Evolutionary conservation across 2,888 invertebrate genomes (phyloP), one percentile per base, ranked within the genome.

Genomic region (Eulithis prunata): DNA sequence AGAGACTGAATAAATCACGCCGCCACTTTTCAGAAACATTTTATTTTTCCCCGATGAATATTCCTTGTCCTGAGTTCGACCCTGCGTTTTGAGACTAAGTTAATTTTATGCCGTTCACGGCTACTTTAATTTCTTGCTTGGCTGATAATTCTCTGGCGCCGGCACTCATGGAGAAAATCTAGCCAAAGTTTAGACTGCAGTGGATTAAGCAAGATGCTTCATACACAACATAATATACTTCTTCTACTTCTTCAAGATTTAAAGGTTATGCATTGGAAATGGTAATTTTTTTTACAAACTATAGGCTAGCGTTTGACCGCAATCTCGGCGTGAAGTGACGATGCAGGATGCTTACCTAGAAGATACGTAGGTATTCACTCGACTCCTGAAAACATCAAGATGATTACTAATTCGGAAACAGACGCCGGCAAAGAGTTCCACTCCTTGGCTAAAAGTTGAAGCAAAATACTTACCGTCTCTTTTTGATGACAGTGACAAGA

Each of bases 61-160:
- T 21, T 43, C 11, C 28, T 56, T 52, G 32, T 43, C 21, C 43
- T 52, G 32, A 67, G 14, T 73, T 36, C 71, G 52, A 57, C 69
- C 69, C 71, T 67, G 70, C 21, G 58, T 47, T 57, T n/a, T 74
- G 77, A 78, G 87, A 82, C 87, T 90, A 86, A 86, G 86, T 89
- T 90, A 91, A 90, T 91, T 88, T 89, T 87, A 90, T 89, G 87
- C 89, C 81, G 83, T 88, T 90, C 89, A 90, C 89, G 89, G 87
- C 82, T 86, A 88, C 88, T 90, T 91, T 87, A 90, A 91, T 90
- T 89, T 87, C 86, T 84, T 85, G 88, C 87, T 85, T 75, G 82
- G 84, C 77, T 87, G 87, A 90, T 90, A 90, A 90, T 90, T 89
- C 86, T 84, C 88, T 88, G 85, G 87, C 86, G 80, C 81, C 80